These are phyloP conservation scores for Cantharis lateralis DNA, from an alignment of 2,888 invertebrate species.

Conservation along the genomic window DNA sequence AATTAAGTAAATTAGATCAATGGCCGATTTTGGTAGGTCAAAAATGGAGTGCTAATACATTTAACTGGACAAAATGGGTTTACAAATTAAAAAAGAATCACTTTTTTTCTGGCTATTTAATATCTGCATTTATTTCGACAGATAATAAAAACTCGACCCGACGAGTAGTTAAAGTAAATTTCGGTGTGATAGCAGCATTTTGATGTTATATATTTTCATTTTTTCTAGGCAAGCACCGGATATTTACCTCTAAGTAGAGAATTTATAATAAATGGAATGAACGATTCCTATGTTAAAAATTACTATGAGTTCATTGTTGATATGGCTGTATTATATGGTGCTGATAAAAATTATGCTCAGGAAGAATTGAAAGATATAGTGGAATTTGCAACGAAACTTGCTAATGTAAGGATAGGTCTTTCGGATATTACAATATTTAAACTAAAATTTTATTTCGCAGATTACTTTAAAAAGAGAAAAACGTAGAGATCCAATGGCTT, in stretches of 20 bases:
- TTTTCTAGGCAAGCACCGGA: constrained; percentile 81
- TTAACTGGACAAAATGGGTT: constrained; percentile 82
- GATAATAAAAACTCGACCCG: constrained; percentile 87
- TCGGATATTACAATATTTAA: too few relatives aligned
- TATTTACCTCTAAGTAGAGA: constrained; percentile 82
- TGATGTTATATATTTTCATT: not conserved
- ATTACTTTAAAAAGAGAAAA: constrained; percentile 1
- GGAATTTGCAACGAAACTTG: constrained; percentile 85
- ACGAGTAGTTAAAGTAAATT: constrained; percentile 81
- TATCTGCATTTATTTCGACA: constrained; percentile 86
- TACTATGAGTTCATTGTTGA: constrained; percentile 88
- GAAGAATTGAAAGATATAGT: constrained; percentile 78
- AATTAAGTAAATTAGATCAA: constrained; percentile 79
- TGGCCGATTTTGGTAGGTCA: constrained; percentile 88
- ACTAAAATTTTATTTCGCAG: not conserved
- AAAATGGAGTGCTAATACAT: constrained; percentile 70
- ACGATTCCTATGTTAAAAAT: constrained; percentile 82
- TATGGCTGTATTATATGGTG: constrained; percentile 85
- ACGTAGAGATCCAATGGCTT: constrained; percentile 77
- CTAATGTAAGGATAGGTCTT: constrained; percentile 77
- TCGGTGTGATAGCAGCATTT: not conserved
- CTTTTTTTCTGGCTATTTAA: constrained; percentile 86
- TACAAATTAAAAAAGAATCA: constrained; percentile 80
- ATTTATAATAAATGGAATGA: constrained; percentile 80
- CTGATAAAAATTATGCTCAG: constrained; percentile 68